These are phyloP conservation scores for Callipepla californica DNA, from an alignment of 2,113 vertebrate species.

Conservation along the genomic window DNA sequence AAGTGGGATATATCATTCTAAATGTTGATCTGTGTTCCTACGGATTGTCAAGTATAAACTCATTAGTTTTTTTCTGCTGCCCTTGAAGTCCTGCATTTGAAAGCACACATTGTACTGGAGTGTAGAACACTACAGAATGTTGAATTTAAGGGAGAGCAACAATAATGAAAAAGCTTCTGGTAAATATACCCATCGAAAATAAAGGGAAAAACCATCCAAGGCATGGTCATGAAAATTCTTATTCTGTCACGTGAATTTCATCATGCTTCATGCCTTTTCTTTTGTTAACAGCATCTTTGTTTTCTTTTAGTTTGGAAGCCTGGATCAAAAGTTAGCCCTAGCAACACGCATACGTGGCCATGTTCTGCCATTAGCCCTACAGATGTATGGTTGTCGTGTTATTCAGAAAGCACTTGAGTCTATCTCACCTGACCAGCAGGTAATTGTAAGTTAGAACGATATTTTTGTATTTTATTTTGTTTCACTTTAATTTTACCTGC, in stretches of 20 bases:
- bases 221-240: neutral
- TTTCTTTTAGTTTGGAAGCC: constrained; percentile 90
- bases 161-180: neutral
- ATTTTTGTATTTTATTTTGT: constrained; percentile 37
- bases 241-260: neutral
- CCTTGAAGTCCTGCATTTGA: neutral
- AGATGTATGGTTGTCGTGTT: constrained; percentile 97
- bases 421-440: constrained; percentile 98
- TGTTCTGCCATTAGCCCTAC: constrained; percentile 91
- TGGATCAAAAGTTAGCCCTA: constrained; percentile 94
- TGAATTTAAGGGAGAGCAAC: neutral
- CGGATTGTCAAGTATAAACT: neutral
- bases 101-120: neutral
- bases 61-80: neutral
- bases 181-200: neutral
- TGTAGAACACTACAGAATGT: neutral
- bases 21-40: neutral
- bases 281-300: constrained; percentile 3
- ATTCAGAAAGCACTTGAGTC: constrained; percentile 98
- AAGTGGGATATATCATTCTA: neutral
- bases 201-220: neutral
- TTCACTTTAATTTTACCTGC: neutral
- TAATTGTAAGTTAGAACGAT: constrained; percentile 94
- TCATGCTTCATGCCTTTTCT: neutral
- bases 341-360: constrained; percentile 95